Evolutionary conservation across 1,140 invertebrate species (phyloP).

Genomic region (Drosophila pseudoobscura): DNA sequence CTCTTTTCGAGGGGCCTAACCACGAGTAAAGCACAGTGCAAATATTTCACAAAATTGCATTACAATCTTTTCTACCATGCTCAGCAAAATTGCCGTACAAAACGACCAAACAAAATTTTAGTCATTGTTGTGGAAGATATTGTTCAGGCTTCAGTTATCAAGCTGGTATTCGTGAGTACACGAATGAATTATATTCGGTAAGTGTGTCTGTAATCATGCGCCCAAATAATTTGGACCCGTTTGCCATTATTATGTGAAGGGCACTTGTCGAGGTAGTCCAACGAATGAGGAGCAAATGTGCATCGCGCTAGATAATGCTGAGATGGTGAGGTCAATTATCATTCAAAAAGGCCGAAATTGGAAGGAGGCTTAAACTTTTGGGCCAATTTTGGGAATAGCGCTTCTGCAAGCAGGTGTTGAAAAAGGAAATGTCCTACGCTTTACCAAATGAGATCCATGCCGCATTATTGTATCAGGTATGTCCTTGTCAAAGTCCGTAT

Average conservation of each 20-base stretch:
- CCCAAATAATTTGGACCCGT: slow-evolving; percentile 10
- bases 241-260: slow-evolving; percentile 81
- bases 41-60: slow-evolving; percentile 73
- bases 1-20: slow-evolving; percentile 50
- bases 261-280: slow-evolving; percentile 83
- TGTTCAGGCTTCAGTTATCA: too few relatives aligned
- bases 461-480: slow-evolving; percentile 84
- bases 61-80: slow-evolving; percentile 64
- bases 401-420: slow-evolving; percentile 24
- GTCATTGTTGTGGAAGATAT: background rate
- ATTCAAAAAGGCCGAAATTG: slow-evolving; percentile 56
- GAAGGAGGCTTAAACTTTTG: slow-evolving; percentile 75
- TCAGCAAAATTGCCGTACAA: slow-evolving; percentile 36
- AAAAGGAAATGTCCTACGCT: slow-evolving; percentile 2
- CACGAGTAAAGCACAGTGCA: slow-evolving; percentile 67
- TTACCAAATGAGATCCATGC: slow-evolving; percentile 69
- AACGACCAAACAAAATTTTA: slow-evolving; percentile 49
- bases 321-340: background rate
- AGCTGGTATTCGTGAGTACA: too few relatives aligned
- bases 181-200: too few relatives aligned
- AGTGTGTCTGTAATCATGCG: too few relatives aligned
- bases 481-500: slow-evolving; percentile 88
- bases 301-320: slow-evolving; percentile 1
- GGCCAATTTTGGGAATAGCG: slow-evolving; percentile 43
- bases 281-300: slow-evolving; percentile 43